Percentiles rank a stretch among this genome's conserved stretches.
These are phyloP conservation scores for Dilophus febrilis DNA, from an alignment of 2,888 invertebrate genomes.

Conservation along the genomic window DNA sequence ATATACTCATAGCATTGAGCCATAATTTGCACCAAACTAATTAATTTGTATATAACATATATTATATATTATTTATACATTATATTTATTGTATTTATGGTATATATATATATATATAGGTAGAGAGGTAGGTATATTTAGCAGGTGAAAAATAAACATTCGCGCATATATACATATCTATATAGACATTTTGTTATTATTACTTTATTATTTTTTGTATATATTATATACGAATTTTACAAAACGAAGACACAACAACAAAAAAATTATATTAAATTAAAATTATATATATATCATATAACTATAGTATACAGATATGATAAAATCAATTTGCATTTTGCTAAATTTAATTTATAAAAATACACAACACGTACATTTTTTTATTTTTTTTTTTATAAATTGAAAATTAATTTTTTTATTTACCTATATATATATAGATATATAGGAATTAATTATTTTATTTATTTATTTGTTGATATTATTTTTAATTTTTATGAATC, in stretches of 20 bases:
- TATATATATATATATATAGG: too few relatives aligned
- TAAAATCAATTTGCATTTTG: too few relatives aligned
- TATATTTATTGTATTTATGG: too few relatives aligned
- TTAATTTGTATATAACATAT: neutral
- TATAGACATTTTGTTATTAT: neutral
- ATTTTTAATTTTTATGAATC: too few relatives aligned
- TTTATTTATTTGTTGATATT: too few relatives aligned
- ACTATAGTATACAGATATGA: too few relatives aligned
- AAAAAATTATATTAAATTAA: neutral
- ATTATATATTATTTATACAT: neutral
- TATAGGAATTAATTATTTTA: neutral
- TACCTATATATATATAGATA: too few relatives aligned
- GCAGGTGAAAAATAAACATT: neutral
- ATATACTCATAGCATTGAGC: neutral
- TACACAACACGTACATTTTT: neutral
- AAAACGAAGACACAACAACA: neutral
- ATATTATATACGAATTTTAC: neutral
- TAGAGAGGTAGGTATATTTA: too few relatives aligned
- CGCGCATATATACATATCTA: neutral
- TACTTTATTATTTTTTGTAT: neutral
- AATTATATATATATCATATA: neutral
- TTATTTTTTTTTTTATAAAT: neutral
- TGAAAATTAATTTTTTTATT: too few relatives aligned
- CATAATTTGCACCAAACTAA: slow-evolving; percentile 2
- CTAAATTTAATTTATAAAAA: neutral